phyloP scores from a whole-genome alignment of 2,888 invertebrate species.

The Amitus sp. region DNA sequence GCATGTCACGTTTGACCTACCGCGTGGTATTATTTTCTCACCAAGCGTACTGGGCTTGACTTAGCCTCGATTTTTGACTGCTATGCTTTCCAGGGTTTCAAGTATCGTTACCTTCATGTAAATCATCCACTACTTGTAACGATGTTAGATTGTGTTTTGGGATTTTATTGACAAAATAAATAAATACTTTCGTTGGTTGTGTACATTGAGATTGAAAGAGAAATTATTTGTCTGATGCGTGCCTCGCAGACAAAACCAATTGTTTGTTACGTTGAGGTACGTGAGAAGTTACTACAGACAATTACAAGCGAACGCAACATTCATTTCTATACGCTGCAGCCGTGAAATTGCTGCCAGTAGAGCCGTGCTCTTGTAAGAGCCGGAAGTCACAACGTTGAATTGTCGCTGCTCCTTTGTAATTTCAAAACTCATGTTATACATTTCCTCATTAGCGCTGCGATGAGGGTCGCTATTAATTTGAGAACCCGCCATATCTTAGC shows the following conservation, averaged over 20 bases:
- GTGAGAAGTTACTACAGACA: neutral
- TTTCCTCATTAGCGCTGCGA: slow-evolving; percentile 3
- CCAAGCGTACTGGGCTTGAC: too few species aligned
- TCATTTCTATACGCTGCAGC: slow-evolving; percentile 5
- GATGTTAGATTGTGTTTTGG: too few species aligned
- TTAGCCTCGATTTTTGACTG: too few species aligned
- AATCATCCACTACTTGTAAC: too few species aligned
- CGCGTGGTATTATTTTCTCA: too few species aligned
- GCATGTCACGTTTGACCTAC: too few species aligned
- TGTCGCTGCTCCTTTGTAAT: slow-evolving; percentile 7
- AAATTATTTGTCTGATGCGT: neutral
- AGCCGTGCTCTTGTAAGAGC: neutral
- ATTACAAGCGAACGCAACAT: neutral
- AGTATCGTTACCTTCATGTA: too few species aligned
- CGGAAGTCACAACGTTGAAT: slow-evolving; percentile 5
- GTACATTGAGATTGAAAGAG: too few species aligned
- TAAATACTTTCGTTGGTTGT: too few species aligned
- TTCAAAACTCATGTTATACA: neutral
- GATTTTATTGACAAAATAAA: too few species aligned
- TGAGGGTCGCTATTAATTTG: neutral
- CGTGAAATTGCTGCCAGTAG: slow-evolving; percentile 1
- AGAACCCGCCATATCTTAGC: neutral
- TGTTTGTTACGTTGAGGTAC: neutral
- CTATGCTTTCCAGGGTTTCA: too few species aligned
- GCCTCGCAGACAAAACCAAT: neutral